Conservation (phyloP, 2,113 vertebrate genomes). For the Regulus satrapa region DNA sequence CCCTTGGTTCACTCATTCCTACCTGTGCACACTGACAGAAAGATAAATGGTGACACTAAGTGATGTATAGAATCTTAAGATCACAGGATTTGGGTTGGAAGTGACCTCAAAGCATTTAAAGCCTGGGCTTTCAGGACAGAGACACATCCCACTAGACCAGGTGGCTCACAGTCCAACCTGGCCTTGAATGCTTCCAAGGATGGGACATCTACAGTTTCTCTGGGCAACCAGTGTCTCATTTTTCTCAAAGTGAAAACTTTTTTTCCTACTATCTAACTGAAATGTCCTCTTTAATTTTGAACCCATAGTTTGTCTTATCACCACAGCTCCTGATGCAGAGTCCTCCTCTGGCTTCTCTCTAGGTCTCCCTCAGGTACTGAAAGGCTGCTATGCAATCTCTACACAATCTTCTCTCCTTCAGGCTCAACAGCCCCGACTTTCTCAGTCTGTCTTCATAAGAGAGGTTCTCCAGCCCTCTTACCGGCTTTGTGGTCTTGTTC, state of each 20-base stretch:
- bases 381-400: not conserved
- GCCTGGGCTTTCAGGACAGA: not conserved
- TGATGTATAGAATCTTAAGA: not conserved
- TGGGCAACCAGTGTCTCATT: not conserved
- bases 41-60: not conserved
- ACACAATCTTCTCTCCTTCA: not conserved
- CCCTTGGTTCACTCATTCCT: not conserved
- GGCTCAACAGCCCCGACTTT: not conserved
- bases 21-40: not conserved
- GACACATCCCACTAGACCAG: fast-evolving
- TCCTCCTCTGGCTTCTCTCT: not conserved
- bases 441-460: not conserved
- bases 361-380: not conserved
- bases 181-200: not conserved
- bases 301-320: not conserved
- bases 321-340: not conserved
- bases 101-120: not conserved
- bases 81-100: not conserved
- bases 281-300: not conserved
- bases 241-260: not conserved
- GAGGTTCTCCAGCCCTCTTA: not conserved
- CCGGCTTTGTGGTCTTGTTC: not conserved
- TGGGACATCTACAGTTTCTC: not conserved
- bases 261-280: not conserved
- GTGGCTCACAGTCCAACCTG: not conserved